Conservation (phyloP, 2,888 invertebrate genomes). For the Platypus cylindrus region DNA sequence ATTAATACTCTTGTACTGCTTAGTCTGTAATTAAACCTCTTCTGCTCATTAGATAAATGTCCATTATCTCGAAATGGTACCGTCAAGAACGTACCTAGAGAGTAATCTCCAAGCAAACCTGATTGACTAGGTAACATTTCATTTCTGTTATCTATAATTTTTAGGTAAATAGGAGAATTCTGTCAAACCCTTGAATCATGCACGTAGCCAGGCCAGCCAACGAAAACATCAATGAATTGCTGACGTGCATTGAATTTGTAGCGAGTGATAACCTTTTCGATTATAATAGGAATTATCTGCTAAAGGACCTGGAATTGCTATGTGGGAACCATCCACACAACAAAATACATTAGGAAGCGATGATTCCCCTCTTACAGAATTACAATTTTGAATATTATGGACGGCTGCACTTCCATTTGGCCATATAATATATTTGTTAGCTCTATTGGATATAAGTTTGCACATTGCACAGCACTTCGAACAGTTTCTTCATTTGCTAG, state of each 20-base stretch:
- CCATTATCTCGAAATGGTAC: conserved; percentile 9
- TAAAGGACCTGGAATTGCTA: conserved; percentile 2
- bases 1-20: conserved; percentile 10
- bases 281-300: conserved; percentile 5
- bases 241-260: conserved; percentile 1
- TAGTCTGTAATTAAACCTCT: conserved; percentile 7
- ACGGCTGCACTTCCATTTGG: background rate
- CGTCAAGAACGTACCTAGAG: conserved; percentile 6
- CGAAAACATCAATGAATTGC: conserved; percentile 4
- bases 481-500: conserved; percentile 3
- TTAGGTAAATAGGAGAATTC: no score
- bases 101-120: conserved; percentile 8
- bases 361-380: background rate
- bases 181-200: conserved; percentile 5
- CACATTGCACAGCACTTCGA: conserved; percentile 2
- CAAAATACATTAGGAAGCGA: conserved; percentile 5
- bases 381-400: conserved; percentile 2
- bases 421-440: conserved; percentile 3
- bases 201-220: conserved; percentile 3
- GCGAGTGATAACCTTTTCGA: conserved; percentile 3
- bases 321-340: conserved; percentile 3
- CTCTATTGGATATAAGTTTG: background rate
- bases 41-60: conserved; percentile 4
- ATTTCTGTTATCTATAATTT: no score
- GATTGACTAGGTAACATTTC: no score